These are phyloP conservation scores for Macrosiphum euphorbiae DNA, from an alignment of 2,888 invertebrate genomes.

Conservation along the genomic window DNA sequence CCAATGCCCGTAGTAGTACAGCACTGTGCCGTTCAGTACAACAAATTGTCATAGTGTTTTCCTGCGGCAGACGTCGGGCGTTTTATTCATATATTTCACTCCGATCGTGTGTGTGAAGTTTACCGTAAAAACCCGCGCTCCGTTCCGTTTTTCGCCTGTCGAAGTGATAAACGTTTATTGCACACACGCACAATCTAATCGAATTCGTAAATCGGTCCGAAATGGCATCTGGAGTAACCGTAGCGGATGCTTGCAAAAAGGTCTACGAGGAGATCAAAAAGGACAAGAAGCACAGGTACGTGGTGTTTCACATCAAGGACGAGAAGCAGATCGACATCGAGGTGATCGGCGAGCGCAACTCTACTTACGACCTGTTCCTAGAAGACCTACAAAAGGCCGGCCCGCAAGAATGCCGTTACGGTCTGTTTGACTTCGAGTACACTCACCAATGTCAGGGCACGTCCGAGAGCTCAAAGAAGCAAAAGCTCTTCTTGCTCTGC, in stretches of 20 bases:
- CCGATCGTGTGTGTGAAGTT: neutral
- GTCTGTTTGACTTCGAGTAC: conserved; percentile 97
- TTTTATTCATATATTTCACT: conserved; percentile 8
- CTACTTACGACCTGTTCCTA: conserved; percentile 94
- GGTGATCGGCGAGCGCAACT: conserved; percentile 87
- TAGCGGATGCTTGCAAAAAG: conserved; percentile 94
- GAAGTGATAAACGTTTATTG: neutral
- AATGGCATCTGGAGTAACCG: conserved; percentile 95
- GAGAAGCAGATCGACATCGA: conserved; percentile 97
- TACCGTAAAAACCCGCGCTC: neutral
- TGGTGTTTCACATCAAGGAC: conserved; percentile 95
- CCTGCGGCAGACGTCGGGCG: conserved; percentile 18
- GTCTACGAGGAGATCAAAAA: conserved; percentile 98
- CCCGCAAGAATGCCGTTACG: conserved; percentile 97
- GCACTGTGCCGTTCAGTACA: conserved; percentile 4
- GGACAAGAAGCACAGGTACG: conserved; percentile 97
- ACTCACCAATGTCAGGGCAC: conserved; percentile 98
- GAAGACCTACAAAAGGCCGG: conserved; percentile 92
- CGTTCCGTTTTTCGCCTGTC: neutral
- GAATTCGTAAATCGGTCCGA: conserved; percentile 17
- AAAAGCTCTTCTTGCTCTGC: conserved; percentile 97
- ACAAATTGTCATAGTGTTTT: neutral
- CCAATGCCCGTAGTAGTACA: conserved; percentile 55
- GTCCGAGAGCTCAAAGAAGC: conserved; percentile 96
- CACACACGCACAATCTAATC: neutral